Evolutionary conservation across 2,797 vertebrate genomes (phyloP).

Genomic region (Bradypodion ventrale): DNA sequence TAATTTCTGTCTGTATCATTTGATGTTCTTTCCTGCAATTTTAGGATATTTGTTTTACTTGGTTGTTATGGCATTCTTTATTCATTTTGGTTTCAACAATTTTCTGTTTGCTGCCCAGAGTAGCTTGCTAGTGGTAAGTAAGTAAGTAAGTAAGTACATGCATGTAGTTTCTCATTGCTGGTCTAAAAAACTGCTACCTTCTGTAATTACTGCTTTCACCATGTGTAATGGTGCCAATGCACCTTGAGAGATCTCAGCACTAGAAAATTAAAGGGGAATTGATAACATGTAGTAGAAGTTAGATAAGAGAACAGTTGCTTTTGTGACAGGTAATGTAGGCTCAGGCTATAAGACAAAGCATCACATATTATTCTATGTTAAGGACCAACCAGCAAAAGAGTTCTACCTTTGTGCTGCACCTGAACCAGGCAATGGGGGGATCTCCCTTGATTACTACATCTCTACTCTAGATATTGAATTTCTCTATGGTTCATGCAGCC

Average conservation of each 20-base stretch:
- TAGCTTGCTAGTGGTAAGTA: too few relatives aligned
- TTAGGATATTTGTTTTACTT: too few relatives aligned
- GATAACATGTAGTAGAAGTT: not conserved
- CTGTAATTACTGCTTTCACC: not conserved
- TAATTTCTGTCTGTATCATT: too few relatives aligned
- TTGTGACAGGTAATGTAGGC: not conserved
- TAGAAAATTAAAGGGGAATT: not conserved
- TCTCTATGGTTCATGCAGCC: not conserved
- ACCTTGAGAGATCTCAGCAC: not conserved
- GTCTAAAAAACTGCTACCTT: not conserved
- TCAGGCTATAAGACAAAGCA: not conserved
- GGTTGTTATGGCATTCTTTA: too few relatives aligned
- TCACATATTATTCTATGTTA: not conserved
- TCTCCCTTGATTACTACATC: not conserved
- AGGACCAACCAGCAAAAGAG: not conserved
- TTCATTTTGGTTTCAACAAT: too few relatives aligned
- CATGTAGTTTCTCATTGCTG: not conserved
- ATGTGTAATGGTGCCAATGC: not conserved
- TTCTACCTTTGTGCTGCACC: not conserved
- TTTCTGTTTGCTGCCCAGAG: too few relatives aligned
- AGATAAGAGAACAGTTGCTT: not conserved
- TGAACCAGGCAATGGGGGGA: not conserved
- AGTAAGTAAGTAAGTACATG: too few relatives aligned
- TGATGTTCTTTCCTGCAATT: too few relatives aligned
- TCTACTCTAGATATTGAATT: not conserved